Conservation (phyloP, 1,140 invertebrate genomes). For the Ephestia elutella region DNA sequence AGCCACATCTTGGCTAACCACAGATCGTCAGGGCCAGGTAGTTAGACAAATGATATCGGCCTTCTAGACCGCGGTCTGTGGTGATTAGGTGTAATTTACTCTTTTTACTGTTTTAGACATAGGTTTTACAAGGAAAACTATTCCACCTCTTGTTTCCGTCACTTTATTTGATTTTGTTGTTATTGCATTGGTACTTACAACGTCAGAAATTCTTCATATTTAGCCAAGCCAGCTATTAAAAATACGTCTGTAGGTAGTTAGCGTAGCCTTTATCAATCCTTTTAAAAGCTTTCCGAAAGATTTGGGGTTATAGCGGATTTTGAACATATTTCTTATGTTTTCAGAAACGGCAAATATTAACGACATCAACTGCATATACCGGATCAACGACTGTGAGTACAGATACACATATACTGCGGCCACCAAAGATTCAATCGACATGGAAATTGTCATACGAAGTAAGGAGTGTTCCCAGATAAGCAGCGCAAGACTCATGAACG, state of each 20-base stretch:
- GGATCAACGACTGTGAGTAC: slow-evolving; percentile 69
- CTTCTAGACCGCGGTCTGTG: slow-evolving; percentile 8
- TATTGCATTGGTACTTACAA: too few species aligned
- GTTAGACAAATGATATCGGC: slow-evolving; percentile 8
- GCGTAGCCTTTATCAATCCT: too few species aligned
- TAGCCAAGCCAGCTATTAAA: too few species aligned
- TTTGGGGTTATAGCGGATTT: too few species aligned
- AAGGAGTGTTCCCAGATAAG: slow-evolving; percentile 57
- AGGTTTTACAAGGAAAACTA: neutral
- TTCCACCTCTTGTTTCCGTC: too few species aligned
- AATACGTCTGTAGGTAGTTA: too few species aligned
- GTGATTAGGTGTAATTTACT: neutral
- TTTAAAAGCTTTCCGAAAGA: too few species aligned
- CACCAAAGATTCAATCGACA: slow-evolving; percentile 30
- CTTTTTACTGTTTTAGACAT: neutral
- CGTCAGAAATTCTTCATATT: too few species aligned
- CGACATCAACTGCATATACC: slow-evolving; percentile 54
- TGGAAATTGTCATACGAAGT: slow-evolving; percentile 57
- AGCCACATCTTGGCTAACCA: neutral
- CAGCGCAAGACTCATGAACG: slow-evolving; percentile 50
- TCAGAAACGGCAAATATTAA: slow-evolving; percentile 26
- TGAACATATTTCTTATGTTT: slow-evolving; percentile 11
- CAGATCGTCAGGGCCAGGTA: neutral
- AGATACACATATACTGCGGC: slow-evolving; percentile 64
- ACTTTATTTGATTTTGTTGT: too few species aligned